Evolutionary conservation across 2,888 invertebrate species (phyloP), one percentile per base, ranked within the genome.

Genomic region (Baronia brevicornis): DNA sequence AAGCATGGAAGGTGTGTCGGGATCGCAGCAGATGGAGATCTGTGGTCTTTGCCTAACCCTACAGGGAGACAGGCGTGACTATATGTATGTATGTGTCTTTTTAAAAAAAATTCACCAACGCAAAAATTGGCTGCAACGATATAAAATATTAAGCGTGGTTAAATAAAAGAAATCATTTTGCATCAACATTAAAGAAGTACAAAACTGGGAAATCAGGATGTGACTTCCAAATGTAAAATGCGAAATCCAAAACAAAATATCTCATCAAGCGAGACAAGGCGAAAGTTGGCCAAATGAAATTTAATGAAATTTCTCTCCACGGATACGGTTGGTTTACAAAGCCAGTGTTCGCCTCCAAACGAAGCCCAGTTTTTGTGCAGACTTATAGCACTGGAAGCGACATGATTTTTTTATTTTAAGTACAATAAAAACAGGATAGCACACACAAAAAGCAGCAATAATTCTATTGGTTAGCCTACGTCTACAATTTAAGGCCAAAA

Each of bases 301-400:
- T 75, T 78, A 77, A 75, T 77, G 71, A 71, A 75, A 72, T 69
- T 70, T 62, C 47, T 55, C 46, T 47, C 45, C 40, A 40, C 43
- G 37, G 39, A 42, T 50, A 46, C 50, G 55, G 53, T 50, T 46
- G 44, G 56, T 41, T 60, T 60, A 61, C 61, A 66, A 65, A 62
- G 61, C 51, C 54, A 27, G 41, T 28, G 35, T 35, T 31, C 37
- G 39, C 27, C 31, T 26, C 23, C 39, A 38, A 36, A 35, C 35
- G 31, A 20, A n/a, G 14, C 21, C 12, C 22, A 32, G 34, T 26
- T 33, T 31, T 26, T 10, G n/a, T n/a, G 12, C 8, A 26, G 26
- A 38, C 6, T 17, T 5, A 5, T 17, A 17, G 4, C 4, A 17
- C 17, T 5, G 17, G 6, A 17, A 17, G 17, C 4, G 17, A 17